Evolutionary conservation across 2,888 invertebrate genomes (phyloP), one percentile per base, ranked within the genome.

Genomic region (Pollenia griseotomentosa): DNA sequence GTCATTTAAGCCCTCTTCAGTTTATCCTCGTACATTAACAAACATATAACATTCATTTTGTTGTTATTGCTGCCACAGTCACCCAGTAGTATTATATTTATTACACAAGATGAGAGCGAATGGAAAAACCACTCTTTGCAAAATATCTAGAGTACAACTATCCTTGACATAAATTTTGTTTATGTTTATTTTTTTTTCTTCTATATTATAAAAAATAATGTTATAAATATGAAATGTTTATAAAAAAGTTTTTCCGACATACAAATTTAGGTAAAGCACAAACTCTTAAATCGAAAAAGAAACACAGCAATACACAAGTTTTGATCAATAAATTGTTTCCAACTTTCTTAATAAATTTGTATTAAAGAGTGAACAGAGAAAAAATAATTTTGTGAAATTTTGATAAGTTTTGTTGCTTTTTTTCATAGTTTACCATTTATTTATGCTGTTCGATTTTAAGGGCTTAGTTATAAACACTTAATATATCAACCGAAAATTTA

Each of bases 91-190:
- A 70, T 55, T 63, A 33, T 51, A 73, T 73, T 55, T 65, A 71
- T 65, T 68, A 23, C 53, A 71, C 42, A 59, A 75, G 23, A 51
- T 51, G 46, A 61, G 48, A 57, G n/a, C 55, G 19, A 73, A 61
- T 40, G 57, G 51, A 78, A 73, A 55, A 78, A 73, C 59, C 65
- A 73, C 57, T 78, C 73, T 73, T 83, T 66, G 57, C 73, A 79
- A 51, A 74, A 84, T 74, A 83, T 53, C 73, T 73, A 83, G 8
- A 74, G 53, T 68, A 75, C 68, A 70, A 51, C 66, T 84, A 74
- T 84, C 84, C 84, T 84, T 84, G 84, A 84, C 84, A 84, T 66
- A 73, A 73, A 84, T 84, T 59, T 53, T 55, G 19, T 65, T 83
- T 71, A 70, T 77, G 40, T 78, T 16, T 57, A 16, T 48, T 53